Evolutionary conservation across 2,113 vertebrate species (phyloP).

Genomic region (Petaurus breviceps): DNA sequence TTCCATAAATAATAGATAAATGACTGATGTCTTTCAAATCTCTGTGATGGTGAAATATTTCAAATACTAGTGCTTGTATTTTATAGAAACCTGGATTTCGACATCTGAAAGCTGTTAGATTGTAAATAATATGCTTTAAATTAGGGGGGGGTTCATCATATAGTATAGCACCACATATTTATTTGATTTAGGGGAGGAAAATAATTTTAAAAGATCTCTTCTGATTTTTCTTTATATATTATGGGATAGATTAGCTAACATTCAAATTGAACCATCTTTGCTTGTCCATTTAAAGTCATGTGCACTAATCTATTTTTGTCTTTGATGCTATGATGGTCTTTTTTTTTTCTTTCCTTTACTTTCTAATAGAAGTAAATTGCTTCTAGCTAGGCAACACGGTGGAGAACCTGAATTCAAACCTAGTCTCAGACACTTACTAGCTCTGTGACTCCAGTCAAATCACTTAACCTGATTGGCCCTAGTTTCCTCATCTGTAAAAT

Average conservation of each 20-base stretch:
- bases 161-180: background rate
- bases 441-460: background rate
- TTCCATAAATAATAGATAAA: background rate
- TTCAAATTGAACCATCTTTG: background rate
- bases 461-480: background rate
- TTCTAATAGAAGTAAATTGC: background rate
- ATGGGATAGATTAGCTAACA: background rate
- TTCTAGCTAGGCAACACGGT: background rate
- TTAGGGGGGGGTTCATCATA: background rate
- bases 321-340: background rate
- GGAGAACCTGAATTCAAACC: background rate
- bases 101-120: background rate
- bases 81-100: background rate
- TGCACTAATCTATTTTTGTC: background rate
- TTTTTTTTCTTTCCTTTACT: background rate
- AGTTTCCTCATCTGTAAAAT: background rate
- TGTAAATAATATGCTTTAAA: background rate
- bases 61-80: background rate
- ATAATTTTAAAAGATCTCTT: background rate
- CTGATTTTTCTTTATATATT: background rate
- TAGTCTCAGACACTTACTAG: background rate
- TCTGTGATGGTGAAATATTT: background rate
- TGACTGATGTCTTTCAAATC: background rate
- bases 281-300: background rate
- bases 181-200: background rate